These are phyloP conservation scores for Lasiommata megera DNA, from an alignment of 2,888 invertebrate genomes.

Conservation along the genomic window DNA sequence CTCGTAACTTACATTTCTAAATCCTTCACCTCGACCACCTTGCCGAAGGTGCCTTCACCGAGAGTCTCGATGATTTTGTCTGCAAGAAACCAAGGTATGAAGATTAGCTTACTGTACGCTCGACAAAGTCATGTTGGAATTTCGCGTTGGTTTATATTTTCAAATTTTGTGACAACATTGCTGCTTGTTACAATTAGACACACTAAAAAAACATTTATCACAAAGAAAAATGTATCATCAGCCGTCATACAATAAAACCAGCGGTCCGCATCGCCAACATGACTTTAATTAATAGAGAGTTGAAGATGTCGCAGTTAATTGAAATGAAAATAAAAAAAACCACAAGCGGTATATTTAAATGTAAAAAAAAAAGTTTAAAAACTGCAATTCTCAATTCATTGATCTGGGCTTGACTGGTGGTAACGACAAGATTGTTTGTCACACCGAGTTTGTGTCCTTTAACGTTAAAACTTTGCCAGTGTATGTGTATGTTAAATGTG, in stretches of 20 bases:
- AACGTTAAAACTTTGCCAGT: conserved; percentile 28
- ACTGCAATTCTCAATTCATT: conserved; percentile 52
- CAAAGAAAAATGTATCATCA: conserved; percentile 10
- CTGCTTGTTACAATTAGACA: background rate
- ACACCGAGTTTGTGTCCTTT: conserved; percentile 31
- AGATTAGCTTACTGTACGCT: conserved; percentile 52
- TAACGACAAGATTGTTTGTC: conserved; percentile 30
- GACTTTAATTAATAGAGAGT: conserved; percentile 43
- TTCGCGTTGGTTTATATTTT: conserved; percentile 48
- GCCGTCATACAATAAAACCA: conserved; percentile 16
- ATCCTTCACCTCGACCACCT: conserved; percentile 99
- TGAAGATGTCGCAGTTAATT: conserved; percentile 32
- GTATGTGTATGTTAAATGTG: conserved; percentile 32
- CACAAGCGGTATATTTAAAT: conserved; percentile 39
- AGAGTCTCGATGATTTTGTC: conserved; percentile 99
- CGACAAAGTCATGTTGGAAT: conserved; percentile 66
- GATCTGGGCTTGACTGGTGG: conserved; percentile 40
- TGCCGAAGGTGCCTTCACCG: conserved; percentile 99
- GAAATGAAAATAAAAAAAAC: conserved; percentile 40
- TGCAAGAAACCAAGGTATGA: conserved; percentile 86
- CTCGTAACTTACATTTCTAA: conserved; percentile 91
- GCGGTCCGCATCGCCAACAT: conserved; percentile 51
- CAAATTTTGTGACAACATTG: conserved; percentile 6
- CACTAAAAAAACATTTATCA: background rate
- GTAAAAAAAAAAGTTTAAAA: conserved; percentile 34